These are phyloP conservation scores for Theonella swinhoei DNA, from an alignment of 37 sponge, comb jelly and placozoan genomes.

Conservation along the genomic window DNA sequence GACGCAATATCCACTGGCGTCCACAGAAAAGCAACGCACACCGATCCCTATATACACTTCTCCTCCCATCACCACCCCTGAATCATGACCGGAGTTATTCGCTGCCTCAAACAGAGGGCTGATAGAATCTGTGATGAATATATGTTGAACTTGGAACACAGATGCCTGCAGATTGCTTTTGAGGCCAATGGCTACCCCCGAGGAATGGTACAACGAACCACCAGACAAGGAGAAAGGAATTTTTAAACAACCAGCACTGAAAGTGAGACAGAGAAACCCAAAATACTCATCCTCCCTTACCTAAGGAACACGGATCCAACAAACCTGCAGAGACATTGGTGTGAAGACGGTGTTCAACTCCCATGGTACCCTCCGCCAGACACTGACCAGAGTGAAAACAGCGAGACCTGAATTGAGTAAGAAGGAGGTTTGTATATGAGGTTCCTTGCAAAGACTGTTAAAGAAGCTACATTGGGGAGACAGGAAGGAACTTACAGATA, in stretches of 20 bases:
- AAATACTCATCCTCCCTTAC: neutral
- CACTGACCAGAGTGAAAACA: no score
- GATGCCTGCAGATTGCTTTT: conserved; percentile 6
- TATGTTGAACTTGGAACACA: neutral
- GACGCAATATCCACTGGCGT: neutral
- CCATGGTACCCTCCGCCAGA: neutral
- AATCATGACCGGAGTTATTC: conserved; percentile 10
- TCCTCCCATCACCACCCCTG: conserved; percentile 17
- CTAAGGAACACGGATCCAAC: neutral
- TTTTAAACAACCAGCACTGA: no score
- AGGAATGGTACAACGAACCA: no score
- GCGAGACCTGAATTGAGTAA: no score
- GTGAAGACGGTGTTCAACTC: neutral
- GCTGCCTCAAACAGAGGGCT: conserved; percentile 22
- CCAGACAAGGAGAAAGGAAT: no score
- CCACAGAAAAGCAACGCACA: conserved; percentile 17
- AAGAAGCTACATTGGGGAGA: no score
- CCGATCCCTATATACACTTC: neutral
- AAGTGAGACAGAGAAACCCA: neutral
- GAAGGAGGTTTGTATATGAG: neutral
- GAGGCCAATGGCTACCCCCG: conserved; percentile 5
- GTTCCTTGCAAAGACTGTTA: no score
- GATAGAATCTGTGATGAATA: neutral
- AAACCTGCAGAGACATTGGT: neutral
- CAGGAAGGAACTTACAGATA: no score